Percentiles rank a stretch among this genome's conserved stretches.
These are phyloP conservation scores for Raja brachyura DNA, from an alignment of 2,113 vertebrate species.

Conservation along the genomic window DNA sequence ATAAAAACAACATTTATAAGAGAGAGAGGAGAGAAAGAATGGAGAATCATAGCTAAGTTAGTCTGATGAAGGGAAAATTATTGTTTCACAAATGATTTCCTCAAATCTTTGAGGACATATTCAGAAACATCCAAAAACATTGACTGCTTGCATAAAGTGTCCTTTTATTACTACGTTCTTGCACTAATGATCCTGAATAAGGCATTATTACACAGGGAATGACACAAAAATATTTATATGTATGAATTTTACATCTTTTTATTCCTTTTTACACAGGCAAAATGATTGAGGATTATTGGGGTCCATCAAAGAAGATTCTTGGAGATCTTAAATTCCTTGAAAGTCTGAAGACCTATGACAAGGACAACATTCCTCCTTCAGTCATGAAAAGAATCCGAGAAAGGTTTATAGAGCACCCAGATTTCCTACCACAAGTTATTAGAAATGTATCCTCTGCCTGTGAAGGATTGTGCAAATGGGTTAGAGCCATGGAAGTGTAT, in stretches of 20 bases:
- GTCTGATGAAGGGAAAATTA: too few relatives aligned
- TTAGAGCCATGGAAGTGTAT: slow-evolving; percentile 82
- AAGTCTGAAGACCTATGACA: slow-evolving; percentile 74
- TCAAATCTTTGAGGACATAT: too few relatives aligned
- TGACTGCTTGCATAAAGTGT: too few relatives aligned
- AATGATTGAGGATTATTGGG: slow-evolving; percentile 90
- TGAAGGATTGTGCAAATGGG: slow-evolving; percentile 87
- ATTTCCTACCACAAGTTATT: slow-evolving; percentile 77
- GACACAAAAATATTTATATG: slow-evolving; percentile 16
- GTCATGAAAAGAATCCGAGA: slow-evolving; percentile 80
- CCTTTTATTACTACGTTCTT: too few relatives aligned
- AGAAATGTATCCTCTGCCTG: slow-evolving; percentile 86
- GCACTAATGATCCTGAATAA: too few relatives aligned
- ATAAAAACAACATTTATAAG: too few relatives aligned
- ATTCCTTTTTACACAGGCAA: slow-evolving; percentile 63
- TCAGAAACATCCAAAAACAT: too few relatives aligned
- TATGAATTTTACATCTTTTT: slow-evolving; percentile 37
- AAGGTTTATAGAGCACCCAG: slow-evolving; percentile 72
- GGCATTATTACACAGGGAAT: neutral
- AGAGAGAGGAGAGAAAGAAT: too few relatives aligned
- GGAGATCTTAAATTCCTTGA: slow-evolving; percentile 82
- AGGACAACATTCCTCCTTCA: slow-evolving; percentile 69
- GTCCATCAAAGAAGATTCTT: slow-evolving; percentile 76
- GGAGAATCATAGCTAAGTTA: too few relatives aligned
- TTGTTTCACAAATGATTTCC: too few relatives aligned